Evolutionary conservation across 2,797 vertebrate genomes (phyloP), one percentile per base, ranked within the genome.

Genomic region (Discoglossus pictus): DNA sequence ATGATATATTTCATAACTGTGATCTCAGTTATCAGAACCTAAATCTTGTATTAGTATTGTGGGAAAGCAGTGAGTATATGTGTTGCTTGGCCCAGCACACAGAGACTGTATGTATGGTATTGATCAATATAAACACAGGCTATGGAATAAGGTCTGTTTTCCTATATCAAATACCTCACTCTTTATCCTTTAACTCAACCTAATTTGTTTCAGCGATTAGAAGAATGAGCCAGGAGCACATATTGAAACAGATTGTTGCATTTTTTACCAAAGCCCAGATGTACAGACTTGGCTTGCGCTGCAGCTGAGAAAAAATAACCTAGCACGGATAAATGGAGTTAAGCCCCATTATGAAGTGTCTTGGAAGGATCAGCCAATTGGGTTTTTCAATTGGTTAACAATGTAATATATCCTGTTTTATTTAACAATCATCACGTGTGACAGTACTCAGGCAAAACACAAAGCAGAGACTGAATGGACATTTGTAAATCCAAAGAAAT

Each of bases 151-250:
- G 51, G 27, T 15, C 27, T 23, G 13, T 46, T 67, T 52, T 24
- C n/a, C 24, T n/a, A 59, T 24, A 51, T 58, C 18, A 63, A 56
- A 25, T 51, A 10, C n/a, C 46, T 47, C 25, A 51, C 36, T 64
- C 44, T 58, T 50, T 70, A 48, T 17, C 43, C 67, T 70, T 48
- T 63, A 62, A 36, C 51, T 56, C 13, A 55, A 40, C 51, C 43
- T 43, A 56, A 64, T 56, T 42, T 48, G 47, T 64, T 43, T 43
- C 25, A 64, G 23, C 15, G 2, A 62, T 55, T 51, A 20, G 40
- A 36, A 35, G 34, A 55, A 35, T 24, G 60, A 58, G 46, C 60
- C 52, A 71, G 38, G 59, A 64, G 59, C 65, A 25, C 16, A 65
- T 59, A 52, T 15, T 50, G 40, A 58, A 63, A 70, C 36, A 63